Base-by-base conservation (phyloP, 23 tunicate species). In the Oikopleura dioica region DNA sequence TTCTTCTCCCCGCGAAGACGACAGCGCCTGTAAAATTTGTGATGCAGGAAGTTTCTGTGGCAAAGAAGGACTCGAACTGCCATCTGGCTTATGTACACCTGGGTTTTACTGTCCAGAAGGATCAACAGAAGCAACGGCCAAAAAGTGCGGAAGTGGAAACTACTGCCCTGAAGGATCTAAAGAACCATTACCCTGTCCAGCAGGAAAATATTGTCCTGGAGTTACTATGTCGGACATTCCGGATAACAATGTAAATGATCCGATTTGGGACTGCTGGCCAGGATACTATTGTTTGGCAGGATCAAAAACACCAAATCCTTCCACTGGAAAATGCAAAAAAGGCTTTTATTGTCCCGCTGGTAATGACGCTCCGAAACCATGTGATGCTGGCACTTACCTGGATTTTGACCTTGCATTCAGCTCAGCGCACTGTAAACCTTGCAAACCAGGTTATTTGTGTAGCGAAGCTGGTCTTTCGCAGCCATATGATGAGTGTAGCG, bases 201-300 rank as follows among this genome's bases (percentile, higher is more conserved):
- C 85, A 4, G 97, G 97, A 34, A 31, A 38, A 1, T 91, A 82
- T 51, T 91, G 97, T 44, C 55, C 55, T 44, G 55, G 55, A 44
- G 9, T 16, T 16, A 44, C 55, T 16, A 44, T 44, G 55, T 44
- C 55, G 16, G 55, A 44, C 16, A 44, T 16, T 44, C 16, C 16
- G 16, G 16, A 9, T 44, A 44, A 44, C 16, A 16, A 16, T 44
- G 16, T 44, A 9, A 44, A 9, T 44, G 55, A 44, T 44, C 55
- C 55, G 9, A 44, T 44, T 16, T 44, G 55, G 55, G 55, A 44
- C 16, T 44, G 55, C 55, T 44, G 55, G 37, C 55, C 87, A 0
- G 97, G 97, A 1, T 91, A 91, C 50, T 91, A 80, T 69, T 91
- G 97, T 63, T 84, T 84, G 29, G 78, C 38, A 79, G 97, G 97